phyloP scores from a whole-genome alignment of 35 echinoderm and acorn worm species.

The Chiridota heheva region DNA sequence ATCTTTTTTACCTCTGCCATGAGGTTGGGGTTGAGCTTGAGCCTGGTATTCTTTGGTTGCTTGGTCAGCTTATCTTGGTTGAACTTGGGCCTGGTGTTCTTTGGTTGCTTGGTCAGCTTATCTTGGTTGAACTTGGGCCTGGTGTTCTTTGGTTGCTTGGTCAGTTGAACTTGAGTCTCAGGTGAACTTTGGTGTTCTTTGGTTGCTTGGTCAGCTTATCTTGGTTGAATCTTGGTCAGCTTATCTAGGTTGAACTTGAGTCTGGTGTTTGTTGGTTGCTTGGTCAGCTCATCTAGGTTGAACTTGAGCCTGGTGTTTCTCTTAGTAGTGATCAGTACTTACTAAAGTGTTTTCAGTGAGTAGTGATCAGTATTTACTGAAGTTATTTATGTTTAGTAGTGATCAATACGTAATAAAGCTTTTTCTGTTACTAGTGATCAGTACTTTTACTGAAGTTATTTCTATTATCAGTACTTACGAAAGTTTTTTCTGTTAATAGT shows the following conservation, averaged over 20 bases:
- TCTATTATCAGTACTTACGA: too few species aligned
- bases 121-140: neutral
- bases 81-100: neutral
- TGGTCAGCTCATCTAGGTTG: neutral
- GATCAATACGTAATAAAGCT: too few species aligned
- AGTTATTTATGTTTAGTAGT: too few species aligned
- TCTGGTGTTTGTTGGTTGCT: neutral
- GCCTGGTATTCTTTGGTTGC: neutral
- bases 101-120: neutral
- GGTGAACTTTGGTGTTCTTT: neutral
- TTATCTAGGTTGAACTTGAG: slow-evolving; percentile 5
- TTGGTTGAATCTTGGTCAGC: neutral
- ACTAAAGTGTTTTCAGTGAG: too few species aligned
- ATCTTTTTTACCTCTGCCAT: neutral
- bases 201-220: neutral
- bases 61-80: neutral
- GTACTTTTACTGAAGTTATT: too few species aligned
- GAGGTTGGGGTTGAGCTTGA: neutral
- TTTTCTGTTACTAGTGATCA: too few species aligned
- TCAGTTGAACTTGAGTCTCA: neutral
- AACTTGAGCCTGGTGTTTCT: neutral
- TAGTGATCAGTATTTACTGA: too few species aligned
- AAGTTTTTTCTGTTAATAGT: too few species aligned
- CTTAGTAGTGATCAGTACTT: neutral
- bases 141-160: neutral